A percentile compares a stretch with the other conserved stretches of the same genome.
Conservation (phyloP, 2,797 vertebrate species). For the Halcyon chelicuti region DNA sequence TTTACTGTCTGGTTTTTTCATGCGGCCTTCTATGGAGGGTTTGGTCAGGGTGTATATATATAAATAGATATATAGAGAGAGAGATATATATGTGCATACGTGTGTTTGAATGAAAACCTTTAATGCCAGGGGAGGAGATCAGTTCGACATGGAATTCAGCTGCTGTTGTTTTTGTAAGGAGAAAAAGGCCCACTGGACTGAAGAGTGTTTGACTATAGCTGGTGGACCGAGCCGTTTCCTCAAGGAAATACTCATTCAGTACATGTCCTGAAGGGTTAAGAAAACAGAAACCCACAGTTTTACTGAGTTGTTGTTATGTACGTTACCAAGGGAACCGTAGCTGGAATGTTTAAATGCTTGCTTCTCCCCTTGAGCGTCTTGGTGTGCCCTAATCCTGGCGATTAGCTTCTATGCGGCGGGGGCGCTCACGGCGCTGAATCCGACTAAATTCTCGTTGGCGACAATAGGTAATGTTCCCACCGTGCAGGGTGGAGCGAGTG, state of each 20-base stretch:
- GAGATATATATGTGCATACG: neutral
- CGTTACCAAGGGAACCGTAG: slow-evolving; percentile 83
- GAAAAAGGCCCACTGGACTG: slow-evolving; percentile 51
- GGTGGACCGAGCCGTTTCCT: slow-evolving; percentile 74
- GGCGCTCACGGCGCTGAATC: slow-evolving; percentile 37
- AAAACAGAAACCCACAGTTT: slow-evolving; percentile 78
- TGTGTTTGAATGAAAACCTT: slow-evolving; percentile 24
- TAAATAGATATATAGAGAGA: no score
- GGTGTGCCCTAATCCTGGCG: slow-evolving; percentile 74
- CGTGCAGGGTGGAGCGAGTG: neutral
- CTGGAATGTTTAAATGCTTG: slow-evolving; percentile 84
- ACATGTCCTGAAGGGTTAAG: slow-evolving; percentile 83
- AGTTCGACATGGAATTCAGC: slow-evolving; percentile 48
- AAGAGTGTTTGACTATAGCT: slow-evolving; percentile 62
- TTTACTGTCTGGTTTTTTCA: slow-evolving; percentile 2
- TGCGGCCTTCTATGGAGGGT: neutral
- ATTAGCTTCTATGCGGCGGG: slow-evolving; percentile 58
- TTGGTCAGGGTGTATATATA: neutral
- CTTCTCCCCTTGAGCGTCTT: slow-evolving; percentile 76
- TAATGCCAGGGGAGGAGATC: slow-evolving; percentile 17
- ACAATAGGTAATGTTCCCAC: slow-evolving; percentile 37
- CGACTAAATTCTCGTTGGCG: slow-evolving; percentile 50
- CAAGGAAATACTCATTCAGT: slow-evolving; percentile 81
- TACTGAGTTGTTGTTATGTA: slow-evolving; percentile 81
- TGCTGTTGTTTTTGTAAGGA: slow-evolving; percentile 32